Base-by-base conservation (phyloP, 2,113 vertebrate species). In the Plecturocebus donacophilus region DNA sequence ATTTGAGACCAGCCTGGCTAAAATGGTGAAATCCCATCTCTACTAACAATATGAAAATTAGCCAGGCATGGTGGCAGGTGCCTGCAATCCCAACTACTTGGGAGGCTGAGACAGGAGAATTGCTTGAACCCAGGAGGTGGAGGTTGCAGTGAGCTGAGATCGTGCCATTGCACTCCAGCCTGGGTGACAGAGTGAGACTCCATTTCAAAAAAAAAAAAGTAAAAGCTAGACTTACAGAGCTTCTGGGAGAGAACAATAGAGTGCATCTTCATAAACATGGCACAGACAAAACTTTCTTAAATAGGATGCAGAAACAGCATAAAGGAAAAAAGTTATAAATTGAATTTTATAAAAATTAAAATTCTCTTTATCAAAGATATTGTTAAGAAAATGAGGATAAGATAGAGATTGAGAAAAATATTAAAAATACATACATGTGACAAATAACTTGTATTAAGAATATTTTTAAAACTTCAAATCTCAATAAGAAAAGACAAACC, bases 361-460 rank as follows among this genome's bases (percentile, higher is more conserved):
- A 73, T 66, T 93, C 10, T 58, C 25, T 27, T 30, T 70, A 66
- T 79, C 5, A 87, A 81, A 85, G 42, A 21, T 3, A 68, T 71
- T 85, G 19, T 61, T 97, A 85, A 83, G 35, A 84, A 80, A 91
- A 35, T 47, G 47, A 85, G 56, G 30, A 66, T 32, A 88, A 92
- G 32, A 0, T 6, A 86, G 13, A 94, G 32, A 86, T 14, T 40
- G 76, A 66, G 20, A 6, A 94, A 77, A 92, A 64, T 86, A 54
- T 94, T 81, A 75, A 86, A 68, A 79, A 58, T 30, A 71, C 8
- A 19, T 54, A 2, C 88, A 76, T n/a, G 38, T 77, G 92, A 32
- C 11, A 82, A 49, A 76, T 3, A 14, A 64, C 10, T 94, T 89
- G 13, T 86, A 64, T 54, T 38, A 56, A 54, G 25, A 68, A 61